These are phyloP conservation scores for Graptemys geographica DNA, from an alignment of 2,797 vertebrate genomes.

Conservation along the genomic window DNA sequence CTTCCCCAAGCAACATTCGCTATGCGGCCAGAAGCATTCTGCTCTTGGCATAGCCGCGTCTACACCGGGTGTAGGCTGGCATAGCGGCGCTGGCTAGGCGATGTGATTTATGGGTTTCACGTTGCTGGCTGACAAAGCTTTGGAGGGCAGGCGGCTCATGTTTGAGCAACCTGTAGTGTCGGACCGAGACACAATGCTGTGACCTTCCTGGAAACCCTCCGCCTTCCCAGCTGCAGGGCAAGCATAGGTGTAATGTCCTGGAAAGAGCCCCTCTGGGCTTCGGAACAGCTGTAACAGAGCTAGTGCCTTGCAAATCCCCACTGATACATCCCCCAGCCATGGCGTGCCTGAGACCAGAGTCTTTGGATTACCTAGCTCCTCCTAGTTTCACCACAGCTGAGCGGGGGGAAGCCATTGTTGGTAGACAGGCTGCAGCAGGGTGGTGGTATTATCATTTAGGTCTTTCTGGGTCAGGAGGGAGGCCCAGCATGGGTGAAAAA, in stretches of 20 bases:
- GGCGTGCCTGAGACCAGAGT: not conserved
- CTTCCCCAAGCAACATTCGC: not conserved
- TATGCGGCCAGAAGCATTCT: not conserved
- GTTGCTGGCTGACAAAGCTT: not conserved
- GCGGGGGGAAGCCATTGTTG: rapidly evolving
- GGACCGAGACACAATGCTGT: not conserved
- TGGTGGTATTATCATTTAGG: not conserved
- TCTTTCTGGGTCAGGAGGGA: not conserved
- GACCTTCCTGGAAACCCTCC: not conserved
- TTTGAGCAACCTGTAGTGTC: not conserved
- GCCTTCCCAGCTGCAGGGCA: not conserved
- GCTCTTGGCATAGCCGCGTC: not conserved
- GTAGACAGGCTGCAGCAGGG: not conserved
- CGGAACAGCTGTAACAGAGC: not conserved
- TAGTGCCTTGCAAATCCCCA: not conserved
- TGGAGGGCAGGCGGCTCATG: no score
- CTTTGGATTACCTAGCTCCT: not conserved
- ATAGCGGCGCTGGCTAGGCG: rapidly evolving
- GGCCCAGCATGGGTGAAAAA: not conserved
- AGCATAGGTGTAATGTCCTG: not conserved
- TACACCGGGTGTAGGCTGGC: not conserved
- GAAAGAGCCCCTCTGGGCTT: not conserved
- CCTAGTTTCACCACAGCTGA: not conserved
- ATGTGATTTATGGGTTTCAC: no score
- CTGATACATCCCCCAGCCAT: not conserved